Evolutionary conservation across 2,888 invertebrate species (phyloP), one percentile per base, ranked within the genome.

Genomic region (Xestoiulus laeticollis): DNA sequence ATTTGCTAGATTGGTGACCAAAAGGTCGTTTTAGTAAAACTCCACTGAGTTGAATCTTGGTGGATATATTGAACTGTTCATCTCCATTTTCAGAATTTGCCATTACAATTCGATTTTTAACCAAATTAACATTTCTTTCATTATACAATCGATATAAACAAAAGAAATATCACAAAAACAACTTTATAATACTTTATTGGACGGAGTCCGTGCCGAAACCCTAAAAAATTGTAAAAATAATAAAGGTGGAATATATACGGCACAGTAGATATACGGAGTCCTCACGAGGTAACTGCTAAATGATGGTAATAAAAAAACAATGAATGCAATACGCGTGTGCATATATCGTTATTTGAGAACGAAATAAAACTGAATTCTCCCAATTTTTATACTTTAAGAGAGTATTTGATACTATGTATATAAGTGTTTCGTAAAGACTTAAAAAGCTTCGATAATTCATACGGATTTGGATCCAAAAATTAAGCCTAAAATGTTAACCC

Each of bases 11-110:
- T 19, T 87, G 87, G 32, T 88, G 87, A 44, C 88, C 88, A 30
- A 88, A 83, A 16, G 87, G 89, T 78, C 87, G 86, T 87, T 89
- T 89, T 78, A 88, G 82, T 12, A 88, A 33, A 16, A 88, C 87
- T 30, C 88, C 88, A 53, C 86, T 88, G 5, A 83, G 86, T 59
- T 89, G 88, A 44, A 88, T 87, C 83, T 87, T 87, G 22, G 87
- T 87, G 38, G 87, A 33, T 32, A 87, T 82, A 32, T 87, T 87
- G 43, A 87, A 87, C 19, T 48, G 59, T 53, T 87, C 87, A 16
- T 87, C 87, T 78, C 87, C 82, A 38, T 87, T 53, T 26, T 87
- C 87, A 5, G 87, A 87, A 44, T 16, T 85, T 85, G 59, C 59
- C 59, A 59, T 59, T 59, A 59, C 59, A 8, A 22, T 22, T 59